Evolutionary conservation across 2,113 vertebrate genomes (phyloP), one percentile per base, ranked within the genome.

Genomic region (Chlamydotis undulata): DNA sequence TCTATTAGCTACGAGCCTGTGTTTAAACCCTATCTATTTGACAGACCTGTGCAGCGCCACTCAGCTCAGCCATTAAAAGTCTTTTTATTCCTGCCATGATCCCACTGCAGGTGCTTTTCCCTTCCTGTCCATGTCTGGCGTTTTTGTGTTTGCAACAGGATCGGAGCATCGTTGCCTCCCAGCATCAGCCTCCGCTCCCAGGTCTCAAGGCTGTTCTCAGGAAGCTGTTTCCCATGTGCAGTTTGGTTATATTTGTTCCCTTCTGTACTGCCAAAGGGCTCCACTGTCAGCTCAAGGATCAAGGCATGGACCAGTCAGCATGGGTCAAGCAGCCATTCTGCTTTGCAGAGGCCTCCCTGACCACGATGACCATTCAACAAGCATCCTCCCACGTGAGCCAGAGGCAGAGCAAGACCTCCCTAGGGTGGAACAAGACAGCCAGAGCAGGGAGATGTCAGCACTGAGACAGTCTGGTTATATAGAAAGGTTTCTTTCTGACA

Each of bases 141-240:
- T 43, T 45, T 41, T 92, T 69, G 19, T 60, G 61, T 91, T 81
- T 65, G n/a, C 22, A 63, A 10, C 39, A 64, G 53, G 57, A 68
- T 25, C 0, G 3, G 47, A 86, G 37, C 50, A 37, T 83, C n/a
- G 6, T 82, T 64, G 35, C 28, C 35, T 63, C 55, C 4, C 1
- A 29, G 37, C 0, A 0, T 61, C 84, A 82, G 49, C 45, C 45
- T 84, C 74, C 0, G 0, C 55, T 87, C 31, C 59, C 7, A 29
- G 35, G 52, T 79, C 71, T 70, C 67, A 41, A 81, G 86, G 69
- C 39, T 89, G 16, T 81, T 93, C 81, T 94, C 39, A 68, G 69
- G 89, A 94, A 89, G 24, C 49, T 1, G 0, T 28, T 94, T 93
- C 65, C 37, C 22, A 61, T 35, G 37, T 10, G 14, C 25, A 75